These are phyloP conservation scores for Sogatella furcifera DNA, from an alignment of 1,140 invertebrate genomes.

Conservation along the genomic window DNA sequence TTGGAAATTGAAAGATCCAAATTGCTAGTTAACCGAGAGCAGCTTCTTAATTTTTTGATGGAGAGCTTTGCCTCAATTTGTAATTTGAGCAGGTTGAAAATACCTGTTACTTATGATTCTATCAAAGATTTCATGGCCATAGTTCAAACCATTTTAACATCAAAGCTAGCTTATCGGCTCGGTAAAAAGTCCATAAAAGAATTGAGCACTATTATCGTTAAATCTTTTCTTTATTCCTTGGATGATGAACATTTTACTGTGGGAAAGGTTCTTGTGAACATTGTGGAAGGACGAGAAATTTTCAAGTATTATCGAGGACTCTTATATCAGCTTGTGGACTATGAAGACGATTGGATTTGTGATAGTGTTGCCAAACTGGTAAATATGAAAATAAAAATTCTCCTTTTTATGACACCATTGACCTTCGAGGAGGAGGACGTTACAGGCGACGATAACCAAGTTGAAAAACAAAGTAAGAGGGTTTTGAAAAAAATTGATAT, in stretches of 20 bases:
- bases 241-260: constrained; percentile 1
- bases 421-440: neutral
- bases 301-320: neutral
- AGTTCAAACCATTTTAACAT: neutral
- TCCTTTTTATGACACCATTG: constrained; percentile 1
- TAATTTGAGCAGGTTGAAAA: neutral
- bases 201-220: neutral
- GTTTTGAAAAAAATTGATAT: neutral
- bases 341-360: constrained; percentile 1
- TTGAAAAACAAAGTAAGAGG: neutral
- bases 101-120: constrained; percentile 6
- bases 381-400: neutral
- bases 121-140: neutral
- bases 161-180: neutral
- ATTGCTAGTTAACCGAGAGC: neutral
- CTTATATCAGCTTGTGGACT: constrained; percentile 6
- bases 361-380: neutral
- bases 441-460: neutral
- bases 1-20: neutral
- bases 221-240: constrained; percentile 5
- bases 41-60: neutral
- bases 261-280: neutral
- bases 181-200: neutral
- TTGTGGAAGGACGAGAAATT: neutral
- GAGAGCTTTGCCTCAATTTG: neutral